Conservation (phyloP, 2,113 vertebrate species). For the Tetraodon nigroviridis region DNA sequence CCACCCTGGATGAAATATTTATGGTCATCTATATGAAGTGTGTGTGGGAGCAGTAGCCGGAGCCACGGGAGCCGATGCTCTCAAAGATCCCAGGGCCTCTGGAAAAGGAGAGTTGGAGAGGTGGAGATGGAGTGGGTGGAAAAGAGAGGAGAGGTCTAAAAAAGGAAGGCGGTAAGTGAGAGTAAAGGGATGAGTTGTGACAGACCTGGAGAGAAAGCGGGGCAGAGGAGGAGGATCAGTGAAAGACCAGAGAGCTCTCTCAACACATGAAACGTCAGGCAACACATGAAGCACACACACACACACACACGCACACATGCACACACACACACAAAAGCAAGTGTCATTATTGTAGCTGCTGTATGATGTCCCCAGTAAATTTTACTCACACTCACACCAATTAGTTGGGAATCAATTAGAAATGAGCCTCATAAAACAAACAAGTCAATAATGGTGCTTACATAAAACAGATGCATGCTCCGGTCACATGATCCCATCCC, state of each 20-base stretch:
- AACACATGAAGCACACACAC: constrained; percentile 29
- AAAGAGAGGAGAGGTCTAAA: constrained; percentile 11
- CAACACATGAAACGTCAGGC: constrained; percentile 44
- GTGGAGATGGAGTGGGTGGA: constrained; percentile 10
- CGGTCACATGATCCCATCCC: constrained; percentile 5
- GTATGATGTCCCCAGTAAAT: neutral
- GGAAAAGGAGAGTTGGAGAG: constrained; percentile 8
- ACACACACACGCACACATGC: constrained; percentile 4
- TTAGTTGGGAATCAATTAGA: too few species aligned
- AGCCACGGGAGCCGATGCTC: constrained; percentile 55
- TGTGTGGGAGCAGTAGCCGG: constrained; percentile 34
- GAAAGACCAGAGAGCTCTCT: constrained; percentile 16
- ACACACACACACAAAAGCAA: constrained; percentile 11
- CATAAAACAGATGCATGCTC: neutral
- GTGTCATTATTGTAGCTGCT: neutral
- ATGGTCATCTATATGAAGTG: constrained; percentile 49
- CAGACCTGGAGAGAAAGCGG: neutral
- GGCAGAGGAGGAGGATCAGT: constrained; percentile 18
- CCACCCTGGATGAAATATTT: constrained; percentile 60
- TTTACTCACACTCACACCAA: neutral
- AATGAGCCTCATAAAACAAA: neutral
- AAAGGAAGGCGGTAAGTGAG: constrained; percentile 16
- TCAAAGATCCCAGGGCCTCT: constrained; percentile 50
- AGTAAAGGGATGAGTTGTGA: constrained; percentile 4
- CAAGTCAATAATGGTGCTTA: too few species aligned